A percentile compares a stretch with the other conserved stretches of the same genome.
These are phyloP conservation scores for Chrysotoxum bicinctum DNA, from an alignment of 2,888 invertebrate genomes.

Conservation along the genomic window DNA sequence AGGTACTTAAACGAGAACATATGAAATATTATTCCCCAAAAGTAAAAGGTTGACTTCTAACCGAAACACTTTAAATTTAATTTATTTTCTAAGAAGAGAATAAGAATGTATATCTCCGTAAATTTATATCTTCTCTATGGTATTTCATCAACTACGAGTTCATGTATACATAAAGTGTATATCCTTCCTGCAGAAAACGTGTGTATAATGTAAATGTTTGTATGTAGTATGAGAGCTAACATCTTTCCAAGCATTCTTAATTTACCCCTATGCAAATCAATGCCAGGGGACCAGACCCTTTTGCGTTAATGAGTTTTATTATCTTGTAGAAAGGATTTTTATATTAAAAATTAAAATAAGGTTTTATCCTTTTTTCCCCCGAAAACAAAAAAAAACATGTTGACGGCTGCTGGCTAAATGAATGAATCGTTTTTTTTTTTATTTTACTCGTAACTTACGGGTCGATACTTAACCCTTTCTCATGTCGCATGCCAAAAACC, in stretches of 20 bases:
- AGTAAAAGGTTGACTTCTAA: slow-evolving; percentile 48
- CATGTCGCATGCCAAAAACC: not conserved
- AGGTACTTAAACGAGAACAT: not conserved
- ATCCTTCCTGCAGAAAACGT: not conserved
- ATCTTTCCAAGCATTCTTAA: slow-evolving; percentile 69
- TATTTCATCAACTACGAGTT: slow-evolving; percentile 32
- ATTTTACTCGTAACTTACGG: slow-evolving; percentile 28
- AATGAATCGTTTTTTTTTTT: slow-evolving; percentile 58
- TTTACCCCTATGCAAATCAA: slow-evolving; percentile 73
- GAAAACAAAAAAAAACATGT: slow-evolving; percentile 27
- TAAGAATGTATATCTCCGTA: slow-evolving; percentile 39
- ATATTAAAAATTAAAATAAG: slow-evolving; percentile 73
- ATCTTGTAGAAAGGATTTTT: slow-evolving; percentile 73
- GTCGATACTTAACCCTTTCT: slow-evolving; percentile 59
- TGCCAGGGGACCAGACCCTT: slow-evolving; percentile 73
- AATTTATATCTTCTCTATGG: slow-evolving; percentile 41
- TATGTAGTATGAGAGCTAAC: slow-evolving; percentile 14
- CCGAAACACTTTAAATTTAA: slow-evolving; percentile 68
- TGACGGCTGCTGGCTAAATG: slow-evolving; percentile 58
- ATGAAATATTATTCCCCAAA: slow-evolving; percentile 2
- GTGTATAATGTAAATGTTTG: not conserved
- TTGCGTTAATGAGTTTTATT: slow-evolving; percentile 73
- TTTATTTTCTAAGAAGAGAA: slow-evolving; percentile 52
- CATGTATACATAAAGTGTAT: not conserved
- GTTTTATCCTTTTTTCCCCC: slow-evolving; percentile 50